phyloP scores from a whole-genome alignment of 2,888 invertebrate species.

The Ophioninae sp. region DNA sequence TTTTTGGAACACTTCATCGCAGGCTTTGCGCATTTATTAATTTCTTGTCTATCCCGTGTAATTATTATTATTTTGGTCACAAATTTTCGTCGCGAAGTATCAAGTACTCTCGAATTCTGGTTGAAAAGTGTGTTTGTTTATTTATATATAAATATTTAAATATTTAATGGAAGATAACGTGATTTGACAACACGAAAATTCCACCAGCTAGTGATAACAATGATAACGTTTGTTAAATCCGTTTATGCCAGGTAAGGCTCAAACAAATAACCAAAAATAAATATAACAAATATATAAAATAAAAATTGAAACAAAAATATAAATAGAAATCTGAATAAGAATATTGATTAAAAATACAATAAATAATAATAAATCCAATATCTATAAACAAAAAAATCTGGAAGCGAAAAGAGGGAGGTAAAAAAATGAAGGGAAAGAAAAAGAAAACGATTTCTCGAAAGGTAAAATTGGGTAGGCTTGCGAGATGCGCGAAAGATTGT shows the following conservation, averaged over 20 bases:
- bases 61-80: slow-evolving; percentile 58
- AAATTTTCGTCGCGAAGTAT: slow-evolving; percentile 56
- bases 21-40: slow-evolving; percentile 37
- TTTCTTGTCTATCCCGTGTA: slow-evolving; percentile 45
- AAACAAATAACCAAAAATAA: too few relatives aligned
- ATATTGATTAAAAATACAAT: too few relatives aligned
- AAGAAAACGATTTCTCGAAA: slow-evolving; percentile 29
- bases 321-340: too few relatives aligned
- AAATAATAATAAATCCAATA: background rate
- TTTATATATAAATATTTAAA: background rate
- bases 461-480: background rate
- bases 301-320: too few relatives aligned
- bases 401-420: background rate
- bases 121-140: background rate
- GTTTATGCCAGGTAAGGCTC: slow-evolving; percentile 64
- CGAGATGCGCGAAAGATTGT: slow-evolving; percentile 7
- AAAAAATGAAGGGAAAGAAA: slow-evolving; percentile 22
- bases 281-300: slow-evolving; percentile 48
- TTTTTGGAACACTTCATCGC: slow-evolving; percentile 14
- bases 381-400: slow-evolving; percentile 40
- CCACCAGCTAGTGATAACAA: slow-evolving; percentile 46
- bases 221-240: slow-evolving; percentile 53
- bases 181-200: slow-evolving; percentile 57
- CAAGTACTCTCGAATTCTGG: background rate
- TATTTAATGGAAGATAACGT: slow-evolving; percentile 25